phyloP scores from a whole-genome alignment of 1,140 invertebrate genomes.

The Battus philenor region DNA sequence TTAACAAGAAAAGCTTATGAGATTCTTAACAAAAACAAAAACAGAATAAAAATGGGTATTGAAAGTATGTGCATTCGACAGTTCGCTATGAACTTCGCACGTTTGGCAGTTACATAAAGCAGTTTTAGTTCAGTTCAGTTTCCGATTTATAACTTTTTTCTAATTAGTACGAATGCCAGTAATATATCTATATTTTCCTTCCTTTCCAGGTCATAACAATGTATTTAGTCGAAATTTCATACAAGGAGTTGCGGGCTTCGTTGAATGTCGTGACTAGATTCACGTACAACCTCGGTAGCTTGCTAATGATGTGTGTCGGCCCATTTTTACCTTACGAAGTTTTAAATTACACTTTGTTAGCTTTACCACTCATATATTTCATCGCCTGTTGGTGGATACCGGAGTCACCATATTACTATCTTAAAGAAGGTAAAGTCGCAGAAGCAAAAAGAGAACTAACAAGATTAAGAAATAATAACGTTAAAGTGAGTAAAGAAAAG shows the following conservation, averaged over 20 bases:
- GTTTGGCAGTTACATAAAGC: too few relatives aligned
- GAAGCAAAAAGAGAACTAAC: slow-evolving; percentile 57
- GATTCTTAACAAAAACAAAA: too few relatives aligned
- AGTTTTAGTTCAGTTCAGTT: too few relatives aligned
- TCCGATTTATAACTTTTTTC: too few relatives aligned
- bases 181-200: too few relatives aligned
- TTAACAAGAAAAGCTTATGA: too few relatives aligned
- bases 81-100: too few relatives aligned
- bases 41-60: too few relatives aligned
- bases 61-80: too few relatives aligned
- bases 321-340: slow-evolving; percentile 65
- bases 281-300: slow-evolving; percentile 79
- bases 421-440: slow-evolving; percentile 73
- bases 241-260: slow-evolving; percentile 79
- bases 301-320: slow-evolving; percentile 74
- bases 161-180: too few relatives aligned
- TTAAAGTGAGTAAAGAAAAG: slow-evolving; percentile 35
- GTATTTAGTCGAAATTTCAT: slow-evolving; percentile 83
- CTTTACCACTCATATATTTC: slow-evolving; percentile 74
- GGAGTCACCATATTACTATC: slow-evolving; percentile 85
- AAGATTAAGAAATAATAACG: slow-evolving; percentile 44
- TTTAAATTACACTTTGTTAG: slow-evolving; percentile 65
- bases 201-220: slow-evolving; percentile 74
- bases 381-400: slow-evolving; percentile 81
- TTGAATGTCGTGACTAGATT: slow-evolving; percentile 79